A percentile compares a stretch with the other conserved stretches of the same genome.
Evolutionary conservation across 1,140 invertebrate species (phyloP).

Genomic region (Neomicropteryx cornuta): DNA sequence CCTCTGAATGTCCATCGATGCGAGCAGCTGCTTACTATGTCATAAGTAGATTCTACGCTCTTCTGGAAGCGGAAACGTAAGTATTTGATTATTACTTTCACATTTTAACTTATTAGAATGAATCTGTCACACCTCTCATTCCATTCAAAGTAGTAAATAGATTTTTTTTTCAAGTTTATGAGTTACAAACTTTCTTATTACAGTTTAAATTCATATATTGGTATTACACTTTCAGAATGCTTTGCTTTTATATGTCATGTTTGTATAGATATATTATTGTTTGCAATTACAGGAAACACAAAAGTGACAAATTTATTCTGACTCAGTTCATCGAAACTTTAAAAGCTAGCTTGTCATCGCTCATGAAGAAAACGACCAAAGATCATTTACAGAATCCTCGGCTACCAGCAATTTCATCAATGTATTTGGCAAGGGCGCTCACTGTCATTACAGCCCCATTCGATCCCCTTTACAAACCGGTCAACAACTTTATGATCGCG

Average conservation of each 20-base stretch:
- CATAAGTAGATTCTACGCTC: slow-evolving; percentile 52
- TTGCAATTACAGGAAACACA: slow-evolving; percentile 28
- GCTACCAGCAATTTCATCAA: slow-evolving; percentile 52
- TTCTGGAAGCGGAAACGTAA: slow-evolving; percentile 53
- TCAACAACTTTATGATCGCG: slow-evolving; percentile 59
- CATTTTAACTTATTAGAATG: slow-evolving; percentile 26
- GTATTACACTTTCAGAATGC: too few relatives aligned
- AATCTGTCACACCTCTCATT: slow-evolving; percentile 16
- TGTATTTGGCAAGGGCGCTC: slow-evolving; percentile 57
- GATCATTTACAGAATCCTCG: slow-evolving; percentile 34
- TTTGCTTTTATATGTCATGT: too few relatives aligned
- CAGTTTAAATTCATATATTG: background rate
- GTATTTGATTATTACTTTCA: slow-evolving; percentile 11
- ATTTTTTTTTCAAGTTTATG: slow-evolving; percentile 6
- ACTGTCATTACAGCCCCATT: slow-evolving; percentile 53
- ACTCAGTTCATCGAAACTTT: slow-evolving; percentile 31
- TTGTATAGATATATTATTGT: background rate
- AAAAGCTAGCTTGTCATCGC: slow-evolving; percentile 27
- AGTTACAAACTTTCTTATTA: slow-evolving; percentile 1
- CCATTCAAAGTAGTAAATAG: too few relatives aligned
- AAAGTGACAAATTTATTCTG: slow-evolving; percentile 38
- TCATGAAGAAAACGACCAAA: slow-evolving; percentile 18
- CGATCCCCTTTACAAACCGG: slow-evolving; percentile 51
- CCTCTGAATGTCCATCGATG: slow-evolving; percentile 44
- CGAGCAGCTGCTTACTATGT: slow-evolving; percentile 53